phyloP scores from a whole-genome alignment of 2,888 invertebrate species.

The Syritta pipiens region DNA sequence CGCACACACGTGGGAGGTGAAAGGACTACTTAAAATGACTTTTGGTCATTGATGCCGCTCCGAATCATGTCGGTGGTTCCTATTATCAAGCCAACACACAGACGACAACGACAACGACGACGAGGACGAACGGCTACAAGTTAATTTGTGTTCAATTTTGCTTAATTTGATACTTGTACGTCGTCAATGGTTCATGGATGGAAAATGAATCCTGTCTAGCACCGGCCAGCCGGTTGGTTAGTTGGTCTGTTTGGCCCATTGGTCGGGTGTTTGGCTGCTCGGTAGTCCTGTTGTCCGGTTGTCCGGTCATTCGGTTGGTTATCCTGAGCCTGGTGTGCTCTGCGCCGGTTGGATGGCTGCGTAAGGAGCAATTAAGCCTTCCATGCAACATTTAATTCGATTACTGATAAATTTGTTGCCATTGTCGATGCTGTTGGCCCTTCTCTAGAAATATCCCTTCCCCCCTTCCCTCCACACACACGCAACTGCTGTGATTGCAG shows the following conservation, averaged over 20 bases:
- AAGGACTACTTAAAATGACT: constrained; percentile 37
- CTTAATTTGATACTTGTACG: constrained; percentile 28
- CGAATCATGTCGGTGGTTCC: constrained; percentile 3
- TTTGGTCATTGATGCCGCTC: constrained; percentile 31
- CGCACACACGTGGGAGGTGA: constrained; percentile 4
- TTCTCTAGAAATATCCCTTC: constrained; percentile 1
- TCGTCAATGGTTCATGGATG: constrained; percentile 16
- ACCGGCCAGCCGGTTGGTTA: constrained; percentile 1
- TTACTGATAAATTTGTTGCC: constrained; percentile 44
- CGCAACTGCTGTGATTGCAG: no score
- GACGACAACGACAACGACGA: constrained; percentile 1
- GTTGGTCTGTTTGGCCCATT: no score
- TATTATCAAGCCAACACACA: background rate
- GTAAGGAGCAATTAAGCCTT: constrained; percentile 41
- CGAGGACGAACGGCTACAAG: constrained; percentile 17
- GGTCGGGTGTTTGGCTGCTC: no score
- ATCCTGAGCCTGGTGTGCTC: no score
- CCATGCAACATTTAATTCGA: constrained; percentile 53
- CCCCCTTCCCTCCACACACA: no score
- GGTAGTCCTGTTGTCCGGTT: no score
- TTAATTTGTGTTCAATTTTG: constrained; percentile 40
- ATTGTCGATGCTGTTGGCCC: constrained; percentile 14
- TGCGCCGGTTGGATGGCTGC: background rate
- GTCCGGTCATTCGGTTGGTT: no score
- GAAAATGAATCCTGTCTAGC: constrained; percentile 3